These are phyloP conservation scores for Crotalus tigris DNA, from an alignment of 2,113 vertebrate genomes.

Conservation along the genomic window DNA sequence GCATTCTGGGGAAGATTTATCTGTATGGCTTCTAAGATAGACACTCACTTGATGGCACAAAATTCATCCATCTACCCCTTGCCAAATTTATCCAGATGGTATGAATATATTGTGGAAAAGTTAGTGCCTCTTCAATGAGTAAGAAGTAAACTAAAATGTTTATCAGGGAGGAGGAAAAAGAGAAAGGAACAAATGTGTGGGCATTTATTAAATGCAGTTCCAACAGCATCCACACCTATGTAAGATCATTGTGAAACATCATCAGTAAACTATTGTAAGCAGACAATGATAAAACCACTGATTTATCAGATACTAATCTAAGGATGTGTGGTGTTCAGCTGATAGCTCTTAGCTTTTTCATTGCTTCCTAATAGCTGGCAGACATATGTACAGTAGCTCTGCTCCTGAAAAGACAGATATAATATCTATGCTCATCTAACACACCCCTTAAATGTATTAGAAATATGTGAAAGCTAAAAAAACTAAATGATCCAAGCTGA, in stretches of 20 bases:
- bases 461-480: conserved; percentile 22
- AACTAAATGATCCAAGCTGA: conserved; percentile 24
- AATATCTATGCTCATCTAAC: conserved; percentile 11
- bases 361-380: not conserved
- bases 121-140: not conserved
- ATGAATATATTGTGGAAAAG: not conserved
- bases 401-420: conserved; percentile 19
- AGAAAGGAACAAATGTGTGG: not conserved
- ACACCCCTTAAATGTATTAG: conserved; percentile 14
- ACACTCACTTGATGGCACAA: not conserved
- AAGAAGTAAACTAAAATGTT: not conserved
- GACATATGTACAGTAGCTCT: not conserved
- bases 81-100: not conserved
- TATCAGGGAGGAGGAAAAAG: not conserved
- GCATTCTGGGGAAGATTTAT: not conserved
- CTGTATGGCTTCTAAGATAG: not conserved
- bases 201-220: not conserved
- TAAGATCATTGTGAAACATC: not conserved
- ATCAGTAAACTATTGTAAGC: not conserved
- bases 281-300: not conserved
- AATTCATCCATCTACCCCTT: not conserved
- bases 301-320: no score
- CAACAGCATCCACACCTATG: not conserved
- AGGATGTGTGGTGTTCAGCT: not conserved
- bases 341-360: not conserved